Percentiles rank a stretch among this genome's conserved stretches.
These are phyloP conservation scores for Drosophila pseudotakahashii DNA, from an alignment of 2,888 invertebrate species.

Conservation along the genomic window DNA sequence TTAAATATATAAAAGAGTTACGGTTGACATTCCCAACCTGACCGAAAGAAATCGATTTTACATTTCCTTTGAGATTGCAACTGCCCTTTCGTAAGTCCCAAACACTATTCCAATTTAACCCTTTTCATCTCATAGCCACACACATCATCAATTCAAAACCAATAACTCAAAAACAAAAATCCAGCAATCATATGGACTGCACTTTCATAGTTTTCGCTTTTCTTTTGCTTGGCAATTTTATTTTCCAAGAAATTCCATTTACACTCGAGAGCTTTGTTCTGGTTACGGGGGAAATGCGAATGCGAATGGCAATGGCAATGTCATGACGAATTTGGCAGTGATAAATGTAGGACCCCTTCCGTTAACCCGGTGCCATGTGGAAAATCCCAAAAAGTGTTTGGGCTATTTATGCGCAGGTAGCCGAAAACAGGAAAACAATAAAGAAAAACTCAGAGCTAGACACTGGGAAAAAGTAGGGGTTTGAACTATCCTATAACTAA, in stretches of 20 bases:
- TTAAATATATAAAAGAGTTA: neutral
- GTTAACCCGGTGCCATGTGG: conserved; percentile 51
- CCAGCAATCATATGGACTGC: conserved; percentile 65
- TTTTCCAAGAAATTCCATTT: conserved; percentile 73
- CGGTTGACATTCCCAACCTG: conserved; percentile 7
- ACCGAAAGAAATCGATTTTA: conserved; percentile 9
- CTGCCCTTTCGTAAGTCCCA: conserved; percentile 3
- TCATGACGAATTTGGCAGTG: conserved; percentile 75
- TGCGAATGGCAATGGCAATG: conserved; percentile 44
- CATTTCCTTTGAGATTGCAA: conserved; percentile 1
- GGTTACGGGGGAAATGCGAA: conserved; percentile 25
- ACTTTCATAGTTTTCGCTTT: conserved; percentile 60
- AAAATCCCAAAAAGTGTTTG: conserved; percentile 70
- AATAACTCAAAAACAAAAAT: conserved; percentile 75
- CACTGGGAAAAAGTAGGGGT: conserved; percentile 8
- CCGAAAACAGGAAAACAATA: conserved; percentile 37
- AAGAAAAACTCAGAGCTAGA: conserved; percentile 16
- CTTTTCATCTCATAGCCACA: conserved; percentile 19
- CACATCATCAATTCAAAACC: conserved; percentile 70
- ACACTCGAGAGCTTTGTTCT: conserved; percentile 69
- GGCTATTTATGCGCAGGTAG: conserved; percentile 72
- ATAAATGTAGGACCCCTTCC: conserved; percentile 67
- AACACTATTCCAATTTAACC: conserved; percentile 10
- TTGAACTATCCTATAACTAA: too few species aligned
- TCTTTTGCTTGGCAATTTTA: conserved; percentile 63